Conservation (phyloP, 1,140 invertebrate species). For the Oedothorax gibbosus region DNA sequence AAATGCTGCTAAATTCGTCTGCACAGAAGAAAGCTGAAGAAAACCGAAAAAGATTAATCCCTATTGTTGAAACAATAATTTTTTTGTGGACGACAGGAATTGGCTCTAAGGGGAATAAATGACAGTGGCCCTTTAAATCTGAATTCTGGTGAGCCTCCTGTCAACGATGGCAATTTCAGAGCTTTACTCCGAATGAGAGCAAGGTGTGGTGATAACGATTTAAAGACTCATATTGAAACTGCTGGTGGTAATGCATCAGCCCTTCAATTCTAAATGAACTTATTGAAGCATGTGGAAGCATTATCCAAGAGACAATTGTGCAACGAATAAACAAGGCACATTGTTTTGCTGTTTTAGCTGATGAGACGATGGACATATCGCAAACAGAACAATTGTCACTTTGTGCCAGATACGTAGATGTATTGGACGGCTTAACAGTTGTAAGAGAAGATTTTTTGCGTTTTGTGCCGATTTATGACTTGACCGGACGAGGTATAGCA, state of each 20-base stretch:
- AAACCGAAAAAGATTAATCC: background rate
- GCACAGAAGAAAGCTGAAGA: background rate
- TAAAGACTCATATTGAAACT: too few species aligned
- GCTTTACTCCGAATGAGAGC: background rate
- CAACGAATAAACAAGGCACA: background rate
- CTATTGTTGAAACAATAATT: slow-evolving; percentile 1
- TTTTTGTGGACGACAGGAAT: background rate
- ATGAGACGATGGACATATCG: background rate
- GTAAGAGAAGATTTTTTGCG: background rate
- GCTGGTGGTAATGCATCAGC: background rate
- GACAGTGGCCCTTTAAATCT: background rate
- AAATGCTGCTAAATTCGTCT: background rate
- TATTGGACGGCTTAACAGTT: background rate
- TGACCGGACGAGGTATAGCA: too few species aligned
- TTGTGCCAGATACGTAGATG: background rate
- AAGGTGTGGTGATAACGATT: background rate
- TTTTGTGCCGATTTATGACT: background rate
- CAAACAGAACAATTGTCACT: slow-evolving; percentile 4
- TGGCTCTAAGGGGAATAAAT: background rate
- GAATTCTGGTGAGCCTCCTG: background rate
- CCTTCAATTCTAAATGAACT: slow-evolving; percentile 1
- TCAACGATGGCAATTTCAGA: slow-evolving; percentile 1
- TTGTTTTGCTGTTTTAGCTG: slow-evolving; percentile 1
- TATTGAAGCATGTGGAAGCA: background rate
- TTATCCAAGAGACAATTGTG: background rate